These are phyloP conservation scores for Lamproptera curius DNA, from an alignment of 2,888 invertebrate species.

Conservation along the genomic window DNA sequence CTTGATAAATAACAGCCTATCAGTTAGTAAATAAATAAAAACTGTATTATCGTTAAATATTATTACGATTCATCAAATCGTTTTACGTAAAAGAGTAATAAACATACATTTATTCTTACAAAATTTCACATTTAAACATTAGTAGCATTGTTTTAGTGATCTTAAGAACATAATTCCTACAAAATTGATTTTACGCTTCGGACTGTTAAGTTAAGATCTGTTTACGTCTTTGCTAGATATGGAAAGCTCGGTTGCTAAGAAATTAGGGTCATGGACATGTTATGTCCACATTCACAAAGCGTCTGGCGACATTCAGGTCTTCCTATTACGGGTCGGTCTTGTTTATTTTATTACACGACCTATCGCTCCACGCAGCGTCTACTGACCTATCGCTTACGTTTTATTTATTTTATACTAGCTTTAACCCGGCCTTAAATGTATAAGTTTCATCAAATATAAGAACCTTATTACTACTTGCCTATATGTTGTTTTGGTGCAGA, in stretches of 20 bases:
- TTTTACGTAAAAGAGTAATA: no score
- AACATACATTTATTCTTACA: no score
- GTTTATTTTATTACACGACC: no score
- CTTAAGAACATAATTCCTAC: background rate
- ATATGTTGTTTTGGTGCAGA: no score
- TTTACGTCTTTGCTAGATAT: background rate
- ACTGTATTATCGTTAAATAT: background rate
- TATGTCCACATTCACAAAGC: slow-evolving; percentile 3
- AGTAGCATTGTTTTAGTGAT: background rate
- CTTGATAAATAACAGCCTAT: background rate
- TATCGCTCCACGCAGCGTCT: no score
- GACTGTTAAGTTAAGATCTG: background rate
- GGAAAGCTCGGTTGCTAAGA: slow-evolving; percentile 7
- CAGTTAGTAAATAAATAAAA: background rate
- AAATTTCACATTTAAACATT: no score
- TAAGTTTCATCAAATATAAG: no score
- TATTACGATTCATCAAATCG: background rate
- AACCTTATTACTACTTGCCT: no score
- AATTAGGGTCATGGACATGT: slow-evolving; percentile 15
- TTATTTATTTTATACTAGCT: no score
- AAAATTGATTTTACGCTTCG: background rate
- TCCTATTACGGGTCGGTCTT: no score
- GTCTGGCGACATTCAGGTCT: background rate
- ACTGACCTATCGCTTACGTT: no score
- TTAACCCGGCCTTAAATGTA: no score